Conservation (phyloP, 1,140 invertebrate genomes). For the Drosophila obscura region DNA sequence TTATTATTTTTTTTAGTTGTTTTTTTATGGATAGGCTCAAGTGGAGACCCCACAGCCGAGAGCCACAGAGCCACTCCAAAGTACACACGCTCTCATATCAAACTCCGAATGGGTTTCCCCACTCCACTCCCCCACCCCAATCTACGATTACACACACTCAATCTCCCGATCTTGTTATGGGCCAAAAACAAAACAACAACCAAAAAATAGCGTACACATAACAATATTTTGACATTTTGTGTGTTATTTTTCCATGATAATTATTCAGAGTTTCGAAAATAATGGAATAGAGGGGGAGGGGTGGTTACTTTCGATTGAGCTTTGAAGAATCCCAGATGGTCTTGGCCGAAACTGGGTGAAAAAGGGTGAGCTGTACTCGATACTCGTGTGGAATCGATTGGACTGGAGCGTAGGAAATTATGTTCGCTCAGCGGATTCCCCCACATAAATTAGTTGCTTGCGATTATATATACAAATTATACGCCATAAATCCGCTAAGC, state of each 20-base stretch:
- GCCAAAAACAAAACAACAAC: too few relatives aligned
- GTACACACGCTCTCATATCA: constrained; percentile 60
- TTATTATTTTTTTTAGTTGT: constrained; percentile 44
- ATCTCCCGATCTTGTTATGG: constrained; percentile 28
- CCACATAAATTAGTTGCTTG: neutral
- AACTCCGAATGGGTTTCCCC: constrained; percentile 14
- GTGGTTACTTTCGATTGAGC: constrained; percentile 34
- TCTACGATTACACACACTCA: constrained; percentile 63
- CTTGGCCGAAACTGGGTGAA: constrained; percentile 10
- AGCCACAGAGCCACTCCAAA: constrained; percentile 66
- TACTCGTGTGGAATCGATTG: neutral
- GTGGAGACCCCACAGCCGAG: constrained; percentile 49
- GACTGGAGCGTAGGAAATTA: neutral
- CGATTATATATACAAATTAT: neutral
- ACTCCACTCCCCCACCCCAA: constrained; percentile 22
- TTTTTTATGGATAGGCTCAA: constrained; percentile 47
- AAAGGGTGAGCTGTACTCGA: constrained; percentile 17
- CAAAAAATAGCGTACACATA: constrained; percentile 6
- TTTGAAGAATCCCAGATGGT: constrained; percentile 50
- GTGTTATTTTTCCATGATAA: constrained; percentile 63
- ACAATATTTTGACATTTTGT: constrained; percentile 46
- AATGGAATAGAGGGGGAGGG: neutral
- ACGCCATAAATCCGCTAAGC: constrained; percentile 2
- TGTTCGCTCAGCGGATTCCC: neutral
- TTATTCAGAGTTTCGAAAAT: constrained; percentile 59